Evolutionary conservation across 1,140 invertebrate genomes (phyloP).

Genomic region (Sitodiplosis mosellana): DNA sequence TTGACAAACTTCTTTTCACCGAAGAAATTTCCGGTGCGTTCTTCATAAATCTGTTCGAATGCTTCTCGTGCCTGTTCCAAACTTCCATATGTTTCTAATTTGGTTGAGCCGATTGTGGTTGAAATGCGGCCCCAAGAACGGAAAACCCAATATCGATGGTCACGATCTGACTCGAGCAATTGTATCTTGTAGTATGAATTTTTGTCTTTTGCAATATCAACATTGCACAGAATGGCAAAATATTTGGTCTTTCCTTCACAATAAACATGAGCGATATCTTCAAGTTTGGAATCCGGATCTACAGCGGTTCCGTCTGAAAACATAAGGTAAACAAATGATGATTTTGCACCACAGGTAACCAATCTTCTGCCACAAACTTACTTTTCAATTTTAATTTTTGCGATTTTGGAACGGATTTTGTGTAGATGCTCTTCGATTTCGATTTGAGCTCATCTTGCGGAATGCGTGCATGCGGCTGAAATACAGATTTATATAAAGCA

Average conservation of each 20-base stretch:
- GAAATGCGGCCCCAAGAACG: constrained; percentile 91
- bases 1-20: constrained; percentile 52
- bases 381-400: constrained; percentile 70
- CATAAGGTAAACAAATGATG: no score
- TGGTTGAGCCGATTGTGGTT: constrained; percentile 72
- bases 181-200: constrained; percentile 96
- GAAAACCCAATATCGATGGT: constrained; percentile 57
- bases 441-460: constrained; percentile 34
- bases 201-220: constrained; percentile 68
- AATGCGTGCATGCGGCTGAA: constrained; percentile 33
- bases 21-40: constrained; percentile 80
- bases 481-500: constrained; percentile 3
- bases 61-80: constrained; percentile 38
- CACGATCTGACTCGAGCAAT: constrained; percentile 63
- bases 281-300: constrained; percentile 74
- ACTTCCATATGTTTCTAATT: constrained; percentile 38
- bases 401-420: constrained; percentile 40
- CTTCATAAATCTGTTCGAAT: constrained; percentile 54
- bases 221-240: constrained; percentile 60
- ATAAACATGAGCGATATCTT: constrained; percentile 66
- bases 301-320: constrained; percentile 54
- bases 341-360: no score
- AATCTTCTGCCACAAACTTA: neutral
- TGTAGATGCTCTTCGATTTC: constrained; percentile 44
- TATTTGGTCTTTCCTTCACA: constrained; percentile 42